Base-by-base conservation (phyloP, 1,140 invertebrate genomes). In the Micrasema longulum region DNA sequence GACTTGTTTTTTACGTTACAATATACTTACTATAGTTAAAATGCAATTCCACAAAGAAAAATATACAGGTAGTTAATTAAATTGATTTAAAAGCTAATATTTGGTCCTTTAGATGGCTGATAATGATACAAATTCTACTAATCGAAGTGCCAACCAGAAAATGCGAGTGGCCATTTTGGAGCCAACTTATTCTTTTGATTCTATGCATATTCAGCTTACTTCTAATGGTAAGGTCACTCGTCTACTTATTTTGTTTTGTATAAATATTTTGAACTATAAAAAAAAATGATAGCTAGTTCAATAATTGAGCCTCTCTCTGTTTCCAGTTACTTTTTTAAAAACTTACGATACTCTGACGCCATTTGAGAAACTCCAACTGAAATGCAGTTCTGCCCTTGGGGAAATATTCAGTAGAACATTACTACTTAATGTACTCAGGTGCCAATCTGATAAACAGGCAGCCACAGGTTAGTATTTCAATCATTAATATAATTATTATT, bases 331-430 rank as follows among this genome's bases (percentile, higher is more conserved):
- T 47, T 87, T 89, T 22, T 74, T 89, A 75, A 87, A 86, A 76
- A 83, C 86, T 0, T 89, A 88, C 72, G 89, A 90, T 71, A 85
- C 85, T 0, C 77, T 90, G 53, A 86, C 83, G 2, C 83, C 87
- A 0, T 84, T 87, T 50, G 88, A 90, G 78, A 88, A 90, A 76
- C 80, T 88, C 60, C 69, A 90, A 2, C 73, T 90, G 1, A 90
- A 90, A 79, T 88, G 86, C 69, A 86, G 86, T 2, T 82, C 88
- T 0, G 85, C 89, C 0, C 78, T 90, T 2, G 89, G 89, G 0
- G 85, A 87, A 41, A 84, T 83, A 22, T 86, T 90, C 67, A 83
- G 85, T 10, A 81, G 88, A 72, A 78, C 79, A 36, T 88, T 89
- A 84, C 74, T 90, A 10, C 77, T 85, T 9, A 82, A 83, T 75